Evolutionary conservation across 1,140 invertebrate genomes (phyloP), one percentile per base, ranked within the genome.

Genomic region (Bombus cullumanus): DNA sequence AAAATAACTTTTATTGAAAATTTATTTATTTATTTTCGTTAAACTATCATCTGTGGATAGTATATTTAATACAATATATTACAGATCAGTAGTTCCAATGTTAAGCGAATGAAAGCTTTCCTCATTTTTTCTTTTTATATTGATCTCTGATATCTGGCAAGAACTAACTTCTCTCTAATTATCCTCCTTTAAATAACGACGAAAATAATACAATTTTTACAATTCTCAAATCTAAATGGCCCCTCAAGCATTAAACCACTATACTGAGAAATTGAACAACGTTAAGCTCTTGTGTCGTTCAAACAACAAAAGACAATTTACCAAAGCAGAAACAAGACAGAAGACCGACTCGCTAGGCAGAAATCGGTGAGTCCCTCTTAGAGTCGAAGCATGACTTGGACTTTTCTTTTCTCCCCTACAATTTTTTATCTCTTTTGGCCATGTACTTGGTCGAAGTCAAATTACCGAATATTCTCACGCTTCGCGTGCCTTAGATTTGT

Each of bases 371-470:
- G 71, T 83, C 37, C 53, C 41, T 87, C 76, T 83, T 64, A 86
- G 68, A 87, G 68, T 53, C 74, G 66, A 69, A 89, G 89, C 89
- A 90, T 89, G 88, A 90, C 86, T 89, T 87, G 75, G 28, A 87
- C 81, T 81, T 88, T 47, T 39, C 39, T 68, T 81, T 39, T 81
- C 47, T 62, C 34, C 82, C 79, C 34, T 62, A 79, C 39, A 13
- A 62, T 64, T 37, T 47, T 43, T 75, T 31, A 43, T 57, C 37
- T 62, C 4, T 25, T 53, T 25, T 31, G 47, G 10, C 28, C 41
- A n/a, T 22, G 3, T n/a, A 47, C 9, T 12, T 73, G 18, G 15
- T 22, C 37, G 37, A 41, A 13, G 13, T 8, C 41, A 22, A 53
- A 41, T 62, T n/a, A 71, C 0, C 41, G 41, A n/a, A 31, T 22